Conservation (phyloP, 2,888 invertebrate species). For the Meteorus colon region DNA sequence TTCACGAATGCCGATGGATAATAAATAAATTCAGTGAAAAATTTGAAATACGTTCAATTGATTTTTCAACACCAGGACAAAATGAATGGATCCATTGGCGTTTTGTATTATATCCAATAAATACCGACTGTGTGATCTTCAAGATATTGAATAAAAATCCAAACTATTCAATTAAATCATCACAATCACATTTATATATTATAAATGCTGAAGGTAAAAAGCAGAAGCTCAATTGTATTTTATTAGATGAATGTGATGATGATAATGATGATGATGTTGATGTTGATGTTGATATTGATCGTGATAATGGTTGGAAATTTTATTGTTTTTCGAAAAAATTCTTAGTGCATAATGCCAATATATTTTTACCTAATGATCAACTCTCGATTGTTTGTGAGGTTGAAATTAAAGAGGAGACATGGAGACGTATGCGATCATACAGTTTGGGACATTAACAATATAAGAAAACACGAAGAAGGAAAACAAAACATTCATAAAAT, state of each 20-base stretch:
- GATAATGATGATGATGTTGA: too few species aligned
- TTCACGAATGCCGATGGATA: neutral
- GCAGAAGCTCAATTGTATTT: neutral
- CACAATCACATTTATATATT: neutral
- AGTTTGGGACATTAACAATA: neutral
- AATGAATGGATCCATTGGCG: neutral
- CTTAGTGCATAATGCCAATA: neutral
- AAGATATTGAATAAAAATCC: neutral
- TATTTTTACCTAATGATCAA: neutral
- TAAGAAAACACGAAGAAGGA: constrained; percentile 18
- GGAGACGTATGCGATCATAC: neutral
- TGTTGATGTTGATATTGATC: too few species aligned
- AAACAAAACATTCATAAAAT: too few species aligned
- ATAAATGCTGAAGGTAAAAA: neutral
- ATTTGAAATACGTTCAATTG: neutral
- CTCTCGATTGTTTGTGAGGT: neutral
- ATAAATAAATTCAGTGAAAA: neutral
- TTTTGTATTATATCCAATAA: neutral
- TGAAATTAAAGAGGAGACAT: neutral
- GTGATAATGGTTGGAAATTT: neutral
- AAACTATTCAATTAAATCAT: neutral
- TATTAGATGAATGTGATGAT: neutral
- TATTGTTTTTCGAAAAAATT: constrained; percentile 1
- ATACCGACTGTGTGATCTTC: neutral
- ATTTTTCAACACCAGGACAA: neutral